Conservation (phyloP, 2,113 vertebrate genomes). For the Pandion haliaetus region DNA sequence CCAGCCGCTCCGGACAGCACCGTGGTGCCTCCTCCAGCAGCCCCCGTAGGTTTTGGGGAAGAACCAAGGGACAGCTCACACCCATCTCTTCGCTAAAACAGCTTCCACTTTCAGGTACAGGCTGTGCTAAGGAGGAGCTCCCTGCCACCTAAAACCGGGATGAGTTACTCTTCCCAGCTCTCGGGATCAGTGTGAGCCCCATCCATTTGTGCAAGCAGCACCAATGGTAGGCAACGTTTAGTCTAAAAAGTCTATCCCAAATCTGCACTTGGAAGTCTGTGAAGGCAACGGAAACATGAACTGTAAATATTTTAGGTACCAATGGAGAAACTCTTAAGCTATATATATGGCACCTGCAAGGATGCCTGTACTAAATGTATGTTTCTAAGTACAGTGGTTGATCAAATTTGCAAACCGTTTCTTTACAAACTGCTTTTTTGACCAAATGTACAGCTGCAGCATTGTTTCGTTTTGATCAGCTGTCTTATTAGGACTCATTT, state of each 20-base stretch:
- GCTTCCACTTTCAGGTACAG: background rate
- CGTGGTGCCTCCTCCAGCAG: background rate
- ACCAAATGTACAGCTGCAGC: background rate
- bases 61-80: background rate
- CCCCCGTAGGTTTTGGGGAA: background rate
- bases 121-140: background rate
- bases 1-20: background rate
- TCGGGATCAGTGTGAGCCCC: too few species aligned
- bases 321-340: background rate
- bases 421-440: background rate
- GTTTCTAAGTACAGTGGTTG: background rate
- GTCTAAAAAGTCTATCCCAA: too few species aligned
- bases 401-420: background rate
- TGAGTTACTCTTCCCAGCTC: background rate
- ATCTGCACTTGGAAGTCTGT: background rate
- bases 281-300: background rate
- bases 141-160: background rate
- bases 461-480: background rate
- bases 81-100: background rate
- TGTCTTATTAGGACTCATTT: background rate
- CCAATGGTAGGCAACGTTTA: too few species aligned
- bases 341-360: background rate
- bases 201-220: background rate
- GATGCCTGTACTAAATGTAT: too few species aligned
- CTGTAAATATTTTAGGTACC: background rate